Evolutionary conservation across 2,888 invertebrate species (phyloP), one percentile per base, ranked within the genome.

Genomic region (Parnassius glacialis): DNA sequence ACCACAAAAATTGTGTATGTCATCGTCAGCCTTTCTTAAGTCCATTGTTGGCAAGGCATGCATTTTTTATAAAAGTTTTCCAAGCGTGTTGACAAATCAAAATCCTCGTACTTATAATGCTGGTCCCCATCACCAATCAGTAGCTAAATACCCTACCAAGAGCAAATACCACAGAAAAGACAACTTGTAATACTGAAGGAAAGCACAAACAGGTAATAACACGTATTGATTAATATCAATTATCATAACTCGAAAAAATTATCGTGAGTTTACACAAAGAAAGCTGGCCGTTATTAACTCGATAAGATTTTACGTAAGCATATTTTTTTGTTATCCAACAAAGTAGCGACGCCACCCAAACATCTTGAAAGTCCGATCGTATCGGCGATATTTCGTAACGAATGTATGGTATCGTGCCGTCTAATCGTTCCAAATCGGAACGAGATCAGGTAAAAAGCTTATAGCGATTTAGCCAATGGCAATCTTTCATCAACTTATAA

Each of bases 331-430:
- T 81, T 78, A 76, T 77, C 75, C 74, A 76, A 80, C 74, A 69
- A 73, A 74, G 69, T 62, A 64, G 48, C 48, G 70, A 74, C 81
- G 83, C 80, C 85, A 81, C 81, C 83, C 80, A 78, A 82, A 81
- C 85, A 83, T 85, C 87, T 86, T 76, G 80, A 81, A 81, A 83
- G 80, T 78, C 70, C 68, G 85, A 87, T 88, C 72, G 73, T 85
- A 88, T 88, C 87, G 74, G 68, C 54, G 63, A 47, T 61, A 73
- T 88, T 84, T 85, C 86, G 84, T 88, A 88, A 88, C 79, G 53
- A 60, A 68, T 75, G 76, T 80, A 74, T 75, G 69, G 74, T 81
- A 83, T 83, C 76, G 74, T 64, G 65, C 68, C 72, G 79, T 80
- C 74, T 73, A 70, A 73, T 67, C 59, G 70, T 74, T 80, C 76